Base-by-base conservation (phyloP, 2,797 vertebrate genomes). In the Spea hammondii region DNA sequence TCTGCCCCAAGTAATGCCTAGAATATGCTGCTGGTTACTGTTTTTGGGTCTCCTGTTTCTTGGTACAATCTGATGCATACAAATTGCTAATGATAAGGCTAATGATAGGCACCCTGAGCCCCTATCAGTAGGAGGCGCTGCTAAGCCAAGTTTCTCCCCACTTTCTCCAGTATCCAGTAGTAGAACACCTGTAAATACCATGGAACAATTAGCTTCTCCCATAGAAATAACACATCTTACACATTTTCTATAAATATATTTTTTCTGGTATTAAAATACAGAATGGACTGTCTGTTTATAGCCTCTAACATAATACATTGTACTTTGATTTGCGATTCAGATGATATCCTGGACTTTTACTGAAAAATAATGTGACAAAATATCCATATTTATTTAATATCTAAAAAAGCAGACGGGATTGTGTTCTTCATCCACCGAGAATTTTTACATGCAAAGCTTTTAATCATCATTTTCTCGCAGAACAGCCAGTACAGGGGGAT, bases 401-500 rank as follows among this genome's bases (percentile, higher is more conserved):
- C 65, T 65, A 57, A 13, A 48, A 48, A 51, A 14, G 72, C 62
- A 54, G 62, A 77, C 65, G 8, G 12, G 49, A 65, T 50, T 70
- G 65, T 14, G 50, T 4, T 59, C 13, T 77, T 49, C 48, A 57
- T 73, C 70, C 64, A 49, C 8, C 45, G 3, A 48, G 50, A 70
- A 77, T 65, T 82, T 78, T 78, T 74, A 78, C 74, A 82, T 82
- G 75, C 47, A 75, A 70, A 50, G 57, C 80, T 78, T 82, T 82
- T 82, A 82, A 78, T 82, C 80, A 82, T 82, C 70, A 78, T 74
- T 82, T 78, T 82, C 75, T 78, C 45, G 69, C 54, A 47, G 71
- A 74, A 72, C 80, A 74, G 75, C 50, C 80, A 77, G 80, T 74
- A 69, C 75, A 53, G 14, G 49, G 49, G 65, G 70, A 82, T 78